A percentile compares a stretch with the other conserved stretches of the same genome.
phyloP scores from a whole-genome alignment of 1,140 invertebrate species.

The Wasmannia auropunctata region DNA sequence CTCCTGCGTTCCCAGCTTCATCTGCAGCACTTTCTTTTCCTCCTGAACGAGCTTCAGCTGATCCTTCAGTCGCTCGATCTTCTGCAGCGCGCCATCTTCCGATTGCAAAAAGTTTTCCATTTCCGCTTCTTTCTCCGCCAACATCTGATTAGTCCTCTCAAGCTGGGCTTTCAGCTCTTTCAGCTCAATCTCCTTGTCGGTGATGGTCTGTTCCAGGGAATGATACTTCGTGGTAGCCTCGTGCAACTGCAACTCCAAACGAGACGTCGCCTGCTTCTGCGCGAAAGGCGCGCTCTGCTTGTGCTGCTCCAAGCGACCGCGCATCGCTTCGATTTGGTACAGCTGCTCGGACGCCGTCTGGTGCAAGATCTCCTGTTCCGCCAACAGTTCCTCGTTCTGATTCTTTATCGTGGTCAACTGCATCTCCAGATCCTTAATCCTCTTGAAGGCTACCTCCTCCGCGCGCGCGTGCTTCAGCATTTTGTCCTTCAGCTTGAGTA shows the following conservation, averaged over 20 bases:
- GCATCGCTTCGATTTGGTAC: conserved; percentile 91
- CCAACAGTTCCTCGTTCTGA: conserved; percentile 90
- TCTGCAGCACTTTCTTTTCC: conserved; percentile 86
- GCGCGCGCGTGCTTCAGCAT: conserved; percentile 88
- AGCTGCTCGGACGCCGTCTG: conserved; percentile 92
- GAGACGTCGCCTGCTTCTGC: conserved; percentile 88
- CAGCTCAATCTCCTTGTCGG: conserved; percentile 81
- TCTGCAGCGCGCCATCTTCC: conserved; percentile 86
- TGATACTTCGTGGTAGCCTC: conserved; percentile 84
- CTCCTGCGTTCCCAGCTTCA: conserved; percentile 77
- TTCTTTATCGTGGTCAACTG: conserved; percentile 87
- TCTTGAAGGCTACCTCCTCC: conserved; percentile 90
- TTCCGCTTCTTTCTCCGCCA: conserved; percentile 86
- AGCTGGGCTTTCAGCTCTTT: conserved; percentile 83
- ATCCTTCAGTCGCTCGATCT: conserved; percentile 81
- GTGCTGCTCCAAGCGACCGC: conserved; percentile 92
- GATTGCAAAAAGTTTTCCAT: conserved; percentile 82
- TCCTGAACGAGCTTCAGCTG: conserved; percentile 85
- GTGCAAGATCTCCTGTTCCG: conserved; percentile 92
- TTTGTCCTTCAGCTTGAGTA: conserved; percentile 89
- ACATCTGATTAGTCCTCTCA: conserved; percentile 81
- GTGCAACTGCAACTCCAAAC: conserved; percentile 89
- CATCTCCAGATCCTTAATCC: conserved; percentile 91
- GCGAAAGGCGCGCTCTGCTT: conserved; percentile 90
- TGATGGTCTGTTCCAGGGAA: conserved; percentile 76